A percentile compares a stretch with the other conserved stretches of the same genome.
Evolutionary conservation across 2,113 vertebrate species (phyloP).

Genomic region (Bufo bufo): DNA sequence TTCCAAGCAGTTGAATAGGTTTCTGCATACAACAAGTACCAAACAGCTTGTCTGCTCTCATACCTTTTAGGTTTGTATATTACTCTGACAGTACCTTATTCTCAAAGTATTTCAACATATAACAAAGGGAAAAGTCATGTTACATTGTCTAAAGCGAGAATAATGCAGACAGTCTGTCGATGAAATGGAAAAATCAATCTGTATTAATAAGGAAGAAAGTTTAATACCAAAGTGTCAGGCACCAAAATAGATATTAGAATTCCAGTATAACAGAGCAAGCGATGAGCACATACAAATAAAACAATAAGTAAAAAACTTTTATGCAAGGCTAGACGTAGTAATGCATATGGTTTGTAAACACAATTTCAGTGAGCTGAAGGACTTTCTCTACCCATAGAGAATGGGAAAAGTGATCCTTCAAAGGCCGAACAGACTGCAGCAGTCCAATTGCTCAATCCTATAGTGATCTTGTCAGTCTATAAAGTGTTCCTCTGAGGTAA

Average conservation of each 20-base stretch:
- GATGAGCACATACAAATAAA: not conserved
- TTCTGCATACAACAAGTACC: constrained; percentile 22
- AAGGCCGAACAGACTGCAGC: not conserved
- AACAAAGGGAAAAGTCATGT: not conserved
- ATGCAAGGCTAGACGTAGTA: not conserved
- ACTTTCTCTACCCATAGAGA: not conserved
- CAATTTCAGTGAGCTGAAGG: not conserved
- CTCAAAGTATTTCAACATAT: not conserved
- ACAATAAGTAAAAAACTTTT: not conserved
- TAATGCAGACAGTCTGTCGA: not conserved
- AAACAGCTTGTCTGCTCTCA: not conserved
- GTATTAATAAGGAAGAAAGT: not conserved
- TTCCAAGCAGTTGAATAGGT: constrained; percentile 1
- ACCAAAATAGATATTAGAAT: constrained; percentile 17
- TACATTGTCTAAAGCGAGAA: no score
- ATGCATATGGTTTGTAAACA: constrained; percentile 13
- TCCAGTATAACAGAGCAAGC: not conserved
- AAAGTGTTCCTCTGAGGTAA: not conserved
- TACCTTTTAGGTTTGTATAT: not conserved
- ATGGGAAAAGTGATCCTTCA: not conserved
- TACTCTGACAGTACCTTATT: not conserved
- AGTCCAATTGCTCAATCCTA: not conserved
- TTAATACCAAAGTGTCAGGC: constrained; percentile 14
- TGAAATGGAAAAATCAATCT: not conserved
- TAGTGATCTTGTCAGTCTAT: not conserved